Evolutionary conservation across 2,888 invertebrate species (phyloP), one percentile per base, ranked within the genome.

Genomic region (Brachylomia viminalis): DNA sequence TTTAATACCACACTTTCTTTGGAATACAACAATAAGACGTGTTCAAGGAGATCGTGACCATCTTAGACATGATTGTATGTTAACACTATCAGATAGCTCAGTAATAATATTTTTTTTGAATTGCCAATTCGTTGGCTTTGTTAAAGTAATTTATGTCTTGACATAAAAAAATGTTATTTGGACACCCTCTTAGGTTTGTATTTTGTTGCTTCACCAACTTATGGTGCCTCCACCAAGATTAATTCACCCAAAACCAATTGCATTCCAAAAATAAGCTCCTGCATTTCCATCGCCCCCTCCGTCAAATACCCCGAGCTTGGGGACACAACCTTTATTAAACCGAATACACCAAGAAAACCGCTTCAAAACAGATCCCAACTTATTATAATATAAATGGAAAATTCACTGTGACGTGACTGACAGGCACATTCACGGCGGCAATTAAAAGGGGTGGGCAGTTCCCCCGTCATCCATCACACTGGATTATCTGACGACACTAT

Each of bases 311-410:
- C 68, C 79, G 61, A 75, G 77, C 76, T 56, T 69, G 82, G 87
- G 89, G 86, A 88, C 88, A 83, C 88, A 86, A 83, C 87, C 90
- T 89, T 87, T 88, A 89, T 88, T 88, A 88, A 90, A 86, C 87
- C 73, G 79, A 68, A 88, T 75, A 83, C 42, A 80, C 87, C 83
- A 87, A 89, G 89, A 83, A 87, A 87, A 88, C 86, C 83, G 87
- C 88, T 87, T 83, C 82, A 75, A 80, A 79, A 83, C 87, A 90
- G 91, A 92, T 90, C 87, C 79, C 91, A 95, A 94, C 95, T 94
- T 94, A 96, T 96, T 96, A 95, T 96, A 96, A 96, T 96, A 95
- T 95, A 96, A 95, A 96, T 96, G 92, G 96, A 93, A 95, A 95
- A 92, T 91, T 91, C 91, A 84, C 90, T 91, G 91, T 94, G 95